These are phyloP conservation scores for Amphipyra berbera DNA, from an alignment of 2,888 invertebrate species.

Conservation along the genomic window DNA sequence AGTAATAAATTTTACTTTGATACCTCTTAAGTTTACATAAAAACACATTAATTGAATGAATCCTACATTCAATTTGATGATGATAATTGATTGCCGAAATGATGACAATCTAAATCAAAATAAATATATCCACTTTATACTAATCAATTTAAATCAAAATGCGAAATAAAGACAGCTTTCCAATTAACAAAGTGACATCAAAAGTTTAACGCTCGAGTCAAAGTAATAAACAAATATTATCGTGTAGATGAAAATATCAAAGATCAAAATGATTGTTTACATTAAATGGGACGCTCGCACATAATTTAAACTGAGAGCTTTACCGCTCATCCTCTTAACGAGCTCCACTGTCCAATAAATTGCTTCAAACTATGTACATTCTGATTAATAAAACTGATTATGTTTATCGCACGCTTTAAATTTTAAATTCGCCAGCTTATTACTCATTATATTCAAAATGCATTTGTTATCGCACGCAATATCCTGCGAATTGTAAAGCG, in stretches of 20 bases:
- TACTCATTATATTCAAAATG: conserved; percentile 71
- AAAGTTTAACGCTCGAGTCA: conserved; percentile 43
- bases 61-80: conserved; percentile 3
- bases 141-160: conserved; percentile 50
- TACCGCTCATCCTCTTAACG: conserved; percentile 81
- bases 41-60: neutral
- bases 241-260: conserved; percentile 57
- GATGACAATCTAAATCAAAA: conserved; percentile 31
- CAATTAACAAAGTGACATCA: conserved; percentile 49
- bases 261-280: conserved; percentile 69
- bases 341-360: conserved; percentile 82
- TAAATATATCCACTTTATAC: conserved; percentile 37
- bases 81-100: conserved; percentile 35
- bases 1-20: conserved; percentile 1
- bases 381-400: conserved; percentile 83
- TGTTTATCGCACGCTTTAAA: conserved; percentile 74
- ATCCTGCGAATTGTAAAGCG: conserved; percentile 57
- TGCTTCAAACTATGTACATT: conserved; percentile 77
- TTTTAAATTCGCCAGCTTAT: conserved; percentile 73
- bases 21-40: neutral
- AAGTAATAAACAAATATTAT: conserved; percentile 51
- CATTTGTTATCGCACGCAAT: conserved; percentile 64
- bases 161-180: conserved; percentile 46
- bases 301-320: conserved; percentile 80
- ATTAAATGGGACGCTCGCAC: conserved; percentile 72